phyloP scores from a whole-genome alignment of 2,888 invertebrate genomes.

The Tillus elongatus region DNA sequence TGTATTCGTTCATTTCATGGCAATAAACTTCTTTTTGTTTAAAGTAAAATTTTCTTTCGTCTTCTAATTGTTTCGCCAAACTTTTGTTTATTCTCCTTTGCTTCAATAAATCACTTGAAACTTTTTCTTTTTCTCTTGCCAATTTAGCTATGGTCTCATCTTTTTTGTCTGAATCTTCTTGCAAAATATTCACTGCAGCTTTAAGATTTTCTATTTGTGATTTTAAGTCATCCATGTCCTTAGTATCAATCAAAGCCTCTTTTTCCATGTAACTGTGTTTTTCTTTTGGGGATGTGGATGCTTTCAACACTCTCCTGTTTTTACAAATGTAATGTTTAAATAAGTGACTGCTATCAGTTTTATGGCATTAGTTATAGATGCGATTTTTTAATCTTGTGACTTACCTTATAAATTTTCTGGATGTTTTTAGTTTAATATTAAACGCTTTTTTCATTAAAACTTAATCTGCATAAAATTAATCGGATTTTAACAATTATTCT shows the following conservation, averaged over 20 bases:
- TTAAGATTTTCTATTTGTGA: constrained; percentile 43
- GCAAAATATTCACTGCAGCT: constrained; percentile 41
- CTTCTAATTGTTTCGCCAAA: constrained; percentile 46
- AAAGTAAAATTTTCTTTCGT: constrained; percentile 47
- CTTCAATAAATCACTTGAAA: constrained; percentile 43
- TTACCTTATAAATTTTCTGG: neutral
- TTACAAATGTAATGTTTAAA: no score
- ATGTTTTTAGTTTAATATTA: neutral
- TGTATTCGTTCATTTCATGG: constrained; percentile 42
- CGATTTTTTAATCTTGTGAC: no score
- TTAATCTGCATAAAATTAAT: neutral
- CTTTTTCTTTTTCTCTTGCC: constrained; percentile 46
- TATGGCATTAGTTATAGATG: no score
- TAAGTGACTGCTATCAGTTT: no score
- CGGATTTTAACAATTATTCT: no score
- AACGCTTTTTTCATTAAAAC: constrained; percentile 1
- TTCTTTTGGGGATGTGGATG: no score
- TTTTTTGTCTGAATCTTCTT: constrained; percentile 42
- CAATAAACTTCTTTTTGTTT: constrained; percentile 48
- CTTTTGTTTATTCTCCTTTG: constrained; percentile 43
- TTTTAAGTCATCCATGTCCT: constrained; percentile 33
- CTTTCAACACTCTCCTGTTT: no score
- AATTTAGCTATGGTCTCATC: constrained; percentile 44
- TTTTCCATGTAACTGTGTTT: no score
- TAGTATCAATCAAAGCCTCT: no score